phyloP scores from a whole-genome alignment of 2,797 vertebrate species.

The Spinus olivaceus region DNA sequence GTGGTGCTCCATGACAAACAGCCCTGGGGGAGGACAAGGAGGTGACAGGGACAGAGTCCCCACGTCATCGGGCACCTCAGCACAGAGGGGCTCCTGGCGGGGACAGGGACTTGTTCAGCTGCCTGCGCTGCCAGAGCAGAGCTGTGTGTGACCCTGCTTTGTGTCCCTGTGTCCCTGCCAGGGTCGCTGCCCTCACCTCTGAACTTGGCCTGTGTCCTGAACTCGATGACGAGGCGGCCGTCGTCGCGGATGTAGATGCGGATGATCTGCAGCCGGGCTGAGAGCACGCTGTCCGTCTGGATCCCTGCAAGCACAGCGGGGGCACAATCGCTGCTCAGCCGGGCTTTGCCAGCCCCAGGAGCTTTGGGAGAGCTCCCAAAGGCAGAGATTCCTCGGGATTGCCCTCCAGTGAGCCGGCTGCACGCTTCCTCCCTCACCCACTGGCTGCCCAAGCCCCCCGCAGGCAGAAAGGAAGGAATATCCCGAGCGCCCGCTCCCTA shows the following conservation, averaged over 20 bases:
- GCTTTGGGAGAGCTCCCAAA: background rate
- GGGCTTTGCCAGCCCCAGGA: background rate
- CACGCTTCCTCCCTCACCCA: fast-evolving
- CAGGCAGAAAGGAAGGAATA: background rate
- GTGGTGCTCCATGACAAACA: conserved; percentile 94
- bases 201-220: conserved; percentile 98
- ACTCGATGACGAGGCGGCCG: conserved; percentile 95
- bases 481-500: fast-evolving
- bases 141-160: fast-evolving
- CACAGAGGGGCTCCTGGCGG: background rate
- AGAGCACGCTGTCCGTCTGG: conserved; percentile 96
- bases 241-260: conserved; percentile 97
- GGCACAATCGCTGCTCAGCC: fast-evolving
- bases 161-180: background rate
- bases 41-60: background rate
- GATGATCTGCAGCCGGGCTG: conserved; percentile 94
- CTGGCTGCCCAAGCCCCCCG: fast-evolving
- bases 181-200: conserved; percentile 78
- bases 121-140: background rate
- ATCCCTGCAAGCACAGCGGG: conserved; percentile 79
- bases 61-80: fast-evolving
- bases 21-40: conserved; percentile 74
- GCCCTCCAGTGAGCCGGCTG: background rate
- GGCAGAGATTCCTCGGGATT: background rate
- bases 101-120: background rate